Evolutionary conservation across 1,140 invertebrate genomes (phyloP).

Genomic region (Araneus ventricosus): DNA sequence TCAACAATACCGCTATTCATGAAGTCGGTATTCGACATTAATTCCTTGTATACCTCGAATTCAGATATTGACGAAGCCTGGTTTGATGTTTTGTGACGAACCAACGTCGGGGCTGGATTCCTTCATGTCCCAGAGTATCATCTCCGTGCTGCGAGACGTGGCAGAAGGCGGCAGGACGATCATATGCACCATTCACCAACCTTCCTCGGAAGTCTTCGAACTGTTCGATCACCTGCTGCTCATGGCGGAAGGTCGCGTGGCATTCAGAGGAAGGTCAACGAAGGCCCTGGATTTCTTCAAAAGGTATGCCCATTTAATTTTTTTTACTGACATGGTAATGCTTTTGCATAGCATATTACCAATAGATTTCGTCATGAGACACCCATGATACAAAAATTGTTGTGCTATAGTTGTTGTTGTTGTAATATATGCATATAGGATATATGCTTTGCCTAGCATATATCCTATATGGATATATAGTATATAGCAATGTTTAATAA

Average conservation of each 20-base stretch:
- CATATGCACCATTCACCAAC: constrained; percentile 97
- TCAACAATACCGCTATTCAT: too few relatives aligned
- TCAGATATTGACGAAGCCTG: constrained; percentile 94
- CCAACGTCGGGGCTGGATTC: constrained; percentile 96
- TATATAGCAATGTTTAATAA: too few relatives aligned
- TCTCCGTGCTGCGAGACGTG: constrained; percentile 86
- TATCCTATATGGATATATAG: too few relatives aligned
- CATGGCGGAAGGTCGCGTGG: constrained; percentile 94
- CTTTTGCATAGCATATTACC: too few relatives aligned
- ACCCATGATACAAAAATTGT: too few relatives aligned
- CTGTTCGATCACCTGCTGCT: constrained; percentile 95
- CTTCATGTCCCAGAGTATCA: constrained; percentile 94
- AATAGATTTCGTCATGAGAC: too few relatives aligned
- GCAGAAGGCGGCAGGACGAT: constrained; percentile 94
- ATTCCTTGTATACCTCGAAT: neutral
- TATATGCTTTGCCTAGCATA: too few relatives aligned
- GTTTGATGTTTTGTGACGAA: constrained; percentile 97
- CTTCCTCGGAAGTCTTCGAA: constrained; percentile 94
- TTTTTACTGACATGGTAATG: too few relatives aligned
- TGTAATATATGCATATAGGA: too few relatives aligned
- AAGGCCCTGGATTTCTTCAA: constrained; percentile 91
- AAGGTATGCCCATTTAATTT: constrained; percentile 83
- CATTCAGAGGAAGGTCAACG: constrained; percentile 90
- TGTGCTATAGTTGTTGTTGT: too few relatives aligned
- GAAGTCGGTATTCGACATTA: too few relatives aligned